Evolutionary conservation across 2,888 invertebrate genomes (phyloP).

Genomic region (Drosophila demipolita): DNA sequence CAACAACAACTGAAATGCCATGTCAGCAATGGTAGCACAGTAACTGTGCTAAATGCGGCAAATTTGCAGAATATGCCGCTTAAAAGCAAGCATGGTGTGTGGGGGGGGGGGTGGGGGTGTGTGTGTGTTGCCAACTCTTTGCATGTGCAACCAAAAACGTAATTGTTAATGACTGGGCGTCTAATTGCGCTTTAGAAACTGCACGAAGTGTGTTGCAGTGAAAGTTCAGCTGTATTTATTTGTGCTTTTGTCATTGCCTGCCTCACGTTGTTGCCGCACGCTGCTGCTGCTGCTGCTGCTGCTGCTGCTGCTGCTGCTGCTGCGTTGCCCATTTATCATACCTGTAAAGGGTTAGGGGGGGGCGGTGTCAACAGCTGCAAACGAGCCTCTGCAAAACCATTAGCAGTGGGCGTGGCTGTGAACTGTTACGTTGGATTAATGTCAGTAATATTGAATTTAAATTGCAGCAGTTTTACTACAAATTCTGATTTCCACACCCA

Average conservation of each 20-base stretch:
- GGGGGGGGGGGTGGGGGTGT: neutral
- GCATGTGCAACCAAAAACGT: constrained; percentile 70
- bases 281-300: constrained; percentile 38
- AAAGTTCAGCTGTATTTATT: constrained; percentile 59
- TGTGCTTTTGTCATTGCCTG: constrained; percentile 43
- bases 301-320: constrained; percentile 44
- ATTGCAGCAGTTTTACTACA: constrained; percentile 21
- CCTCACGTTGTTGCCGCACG: constrained; percentile 53
- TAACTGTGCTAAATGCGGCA: constrained; percentile 65
- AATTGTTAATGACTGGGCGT: constrained; percentile 76
- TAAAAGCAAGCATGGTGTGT: neutral
- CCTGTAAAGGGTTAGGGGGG: constrained; percentile 32
- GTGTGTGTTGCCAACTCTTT: constrained; percentile 21
- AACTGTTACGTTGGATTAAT: neutral
- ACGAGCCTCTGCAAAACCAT: constrained; percentile 31
- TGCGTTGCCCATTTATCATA: constrained; percentile 66
- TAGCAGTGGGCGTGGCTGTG: constrained; percentile 18
- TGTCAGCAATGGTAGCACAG: constrained; percentile 45
- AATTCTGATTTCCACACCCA: neutral
- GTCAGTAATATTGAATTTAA: constrained; percentile 39
- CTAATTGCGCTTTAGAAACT: constrained; percentile 67
- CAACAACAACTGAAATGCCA: constrained; percentile 51
- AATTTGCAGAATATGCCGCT: constrained; percentile 57
- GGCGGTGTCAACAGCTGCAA: constrained; percentile 52
- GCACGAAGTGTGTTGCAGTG: constrained; percentile 41